phyloP scores from a whole-genome alignment of 2,113 vertebrate genomes.

The Pseudorectes ferrugineus region DNA sequence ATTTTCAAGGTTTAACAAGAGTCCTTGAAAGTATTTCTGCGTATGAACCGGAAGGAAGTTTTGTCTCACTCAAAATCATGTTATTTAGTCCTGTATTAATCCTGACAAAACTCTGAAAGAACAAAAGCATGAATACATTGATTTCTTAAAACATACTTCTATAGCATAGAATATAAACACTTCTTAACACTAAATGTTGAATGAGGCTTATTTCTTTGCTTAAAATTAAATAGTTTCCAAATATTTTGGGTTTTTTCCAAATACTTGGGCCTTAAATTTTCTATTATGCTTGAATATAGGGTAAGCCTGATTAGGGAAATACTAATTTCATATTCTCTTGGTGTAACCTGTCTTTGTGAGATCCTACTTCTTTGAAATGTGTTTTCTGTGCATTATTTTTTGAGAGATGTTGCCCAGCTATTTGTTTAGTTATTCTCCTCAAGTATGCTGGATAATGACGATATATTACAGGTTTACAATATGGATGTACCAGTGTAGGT shows the following conservation, averaged over 20 bases:
- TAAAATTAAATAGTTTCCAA: not conserved
- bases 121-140: not conserved
- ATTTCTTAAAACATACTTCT: not conserved
- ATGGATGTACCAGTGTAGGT: not conserved
- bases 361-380: not conserved
- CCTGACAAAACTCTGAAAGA: not conserved
- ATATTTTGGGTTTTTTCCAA: not conserved
- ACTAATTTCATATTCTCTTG: not conserved
- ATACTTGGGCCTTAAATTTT: not conserved
- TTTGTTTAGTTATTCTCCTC: not conserved
- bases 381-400: not conserved
- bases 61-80: not conserved
- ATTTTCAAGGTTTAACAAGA: not conserved
- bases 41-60: not conserved
- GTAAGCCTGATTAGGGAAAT: not conserved
- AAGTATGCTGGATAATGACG: not conserved
- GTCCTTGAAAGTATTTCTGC: not conserved
- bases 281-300: not conserved
- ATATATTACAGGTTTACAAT: not conserved
- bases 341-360: not conserved
- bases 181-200: not conserved
- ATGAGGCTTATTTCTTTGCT: not conserved
- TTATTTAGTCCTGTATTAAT: not conserved
- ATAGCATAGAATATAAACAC: not conserved
- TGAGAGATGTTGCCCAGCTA: not conserved